phyloP scores from a whole-genome alignment of 2,888 invertebrate genomes.

The Nemoura dubitans region DNA sequence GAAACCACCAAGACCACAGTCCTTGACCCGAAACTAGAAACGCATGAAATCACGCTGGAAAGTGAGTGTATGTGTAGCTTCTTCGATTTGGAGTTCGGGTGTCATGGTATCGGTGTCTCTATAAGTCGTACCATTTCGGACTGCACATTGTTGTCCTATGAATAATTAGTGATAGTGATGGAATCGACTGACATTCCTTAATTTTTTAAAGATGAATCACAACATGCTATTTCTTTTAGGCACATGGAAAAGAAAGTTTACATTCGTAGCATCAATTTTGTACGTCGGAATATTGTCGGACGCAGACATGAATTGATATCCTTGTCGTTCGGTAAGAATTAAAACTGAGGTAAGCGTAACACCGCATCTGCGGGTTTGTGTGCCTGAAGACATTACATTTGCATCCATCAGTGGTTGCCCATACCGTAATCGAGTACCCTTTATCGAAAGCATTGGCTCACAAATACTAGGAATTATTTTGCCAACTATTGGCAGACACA shows the following conservation, averaged over 20 bases:
- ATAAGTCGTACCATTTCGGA: no score
- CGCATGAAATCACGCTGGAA: neutral
- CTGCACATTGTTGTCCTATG: neutral
- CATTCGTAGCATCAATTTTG: neutral
- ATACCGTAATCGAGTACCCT: neutral
- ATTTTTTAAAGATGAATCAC: neutral
- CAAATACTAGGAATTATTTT: neutral
- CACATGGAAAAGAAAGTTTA: neutral
- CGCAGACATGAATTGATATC: neutral
- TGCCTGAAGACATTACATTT: neutral
- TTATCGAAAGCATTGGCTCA: neutral
- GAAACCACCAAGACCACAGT: neutral
- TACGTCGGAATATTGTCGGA: neutral
- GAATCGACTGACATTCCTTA: neutral
- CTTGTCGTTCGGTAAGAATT: neutral
- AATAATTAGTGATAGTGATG: neutral
- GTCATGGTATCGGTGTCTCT: no score
- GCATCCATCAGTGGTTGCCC: neutral
- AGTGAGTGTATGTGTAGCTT: neutral
- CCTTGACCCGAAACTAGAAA: neutral
- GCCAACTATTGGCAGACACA: neutral
- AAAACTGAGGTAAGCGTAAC: neutral
- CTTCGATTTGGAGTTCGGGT: neutral
- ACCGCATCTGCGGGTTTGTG: neutral
- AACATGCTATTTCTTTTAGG: neutral